Conservation (phyloP, 1,140 invertebrate species). For the Thrips palmi region DNA sequence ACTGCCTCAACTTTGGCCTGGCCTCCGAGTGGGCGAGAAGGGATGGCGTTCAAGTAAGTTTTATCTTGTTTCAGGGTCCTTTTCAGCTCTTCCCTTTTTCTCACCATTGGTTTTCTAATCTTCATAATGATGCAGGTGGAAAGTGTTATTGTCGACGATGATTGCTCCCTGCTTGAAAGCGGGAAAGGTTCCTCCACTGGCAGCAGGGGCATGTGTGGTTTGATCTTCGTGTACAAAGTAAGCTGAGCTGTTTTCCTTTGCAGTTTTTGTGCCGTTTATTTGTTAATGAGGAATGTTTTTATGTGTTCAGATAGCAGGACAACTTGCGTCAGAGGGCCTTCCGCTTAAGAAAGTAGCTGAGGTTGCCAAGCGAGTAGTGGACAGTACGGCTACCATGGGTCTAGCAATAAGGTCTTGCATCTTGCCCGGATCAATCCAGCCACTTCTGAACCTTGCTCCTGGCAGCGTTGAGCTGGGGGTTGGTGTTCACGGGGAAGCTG, state of each 20-base stretch:
- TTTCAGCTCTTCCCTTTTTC: slow-evolving; percentile 7
- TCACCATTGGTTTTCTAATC: slow-evolving; percentile 4
- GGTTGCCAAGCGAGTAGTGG: slow-evolving; percentile 25
- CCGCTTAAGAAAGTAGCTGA: slow-evolving; percentile 31
- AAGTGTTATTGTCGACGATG: slow-evolving; percentile 42
- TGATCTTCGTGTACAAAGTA: slow-evolving; percentile 52
- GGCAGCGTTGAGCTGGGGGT: slow-evolving; percentile 66
- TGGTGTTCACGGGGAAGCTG: slow-evolving; percentile 76
- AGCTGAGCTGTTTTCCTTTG: slow-evolving; percentile 1
- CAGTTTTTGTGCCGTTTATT: background rate
- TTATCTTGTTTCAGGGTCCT: background rate
- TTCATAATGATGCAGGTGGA: slow-evolving; percentile 16
- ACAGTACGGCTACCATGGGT: slow-evolving; percentile 49
- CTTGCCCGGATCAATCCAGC: slow-evolving; percentile 41
- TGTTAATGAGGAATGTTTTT: background rate
- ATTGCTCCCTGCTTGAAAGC: slow-evolving; percentile 37
- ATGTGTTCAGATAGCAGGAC: slow-evolving; percentile 44
- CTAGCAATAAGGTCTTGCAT: slow-evolving; percentile 49
- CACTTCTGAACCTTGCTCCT: slow-evolving; percentile 40
- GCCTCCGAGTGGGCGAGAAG: slow-evolving; percentile 51
- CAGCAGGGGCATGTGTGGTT: slow-evolving; percentile 55
- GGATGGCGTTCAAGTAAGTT: slow-evolving; percentile 36
- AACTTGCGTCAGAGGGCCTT: slow-evolving; percentile 40
- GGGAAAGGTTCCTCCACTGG: slow-evolving; percentile 37
- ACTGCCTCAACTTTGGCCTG: slow-evolving; percentile 70